Base-by-base conservation (phyloP, 2,113 vertebrate species). In the Oenanthe melanoleuca region DNA sequence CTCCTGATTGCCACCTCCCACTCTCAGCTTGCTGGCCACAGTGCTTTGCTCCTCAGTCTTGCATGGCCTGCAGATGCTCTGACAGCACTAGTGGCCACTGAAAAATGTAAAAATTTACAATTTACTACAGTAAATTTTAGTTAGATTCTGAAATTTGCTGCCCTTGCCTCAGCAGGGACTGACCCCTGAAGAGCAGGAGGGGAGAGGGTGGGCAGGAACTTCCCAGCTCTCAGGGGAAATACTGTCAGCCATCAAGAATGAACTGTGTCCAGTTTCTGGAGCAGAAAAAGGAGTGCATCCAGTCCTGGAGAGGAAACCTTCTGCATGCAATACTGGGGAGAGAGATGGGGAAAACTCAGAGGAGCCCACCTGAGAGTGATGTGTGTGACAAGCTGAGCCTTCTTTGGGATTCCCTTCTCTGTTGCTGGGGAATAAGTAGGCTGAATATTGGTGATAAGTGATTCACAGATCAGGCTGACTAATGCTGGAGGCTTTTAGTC, bases 401-500 rank as follows among this genome's bases (percentile, higher is more conserved):
- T 70, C 74, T 85, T 65, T 92, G 80, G 95, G 84, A 91, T 82
- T 95, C 66, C 81, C 78, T 85, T 87, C 61, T 37, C 73, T 84
- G 16, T 44, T 89, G 59, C 67, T 92, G 42, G 38, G 61, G 79
- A 72, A 63, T 47, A 77, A 67, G 66, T 75, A 73, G 89, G 85
- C 67, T 87, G 77, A 64, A 19, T 47, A 38, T 26, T 14, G 34
- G 33, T 79, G 80, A 25, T 40, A 79, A 69, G 80, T 6, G 17
- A 88, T 80, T 95, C 94, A 82, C 71, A 64, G 34, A 80, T 52
- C 47, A 83, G 74, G 55, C 52, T 92, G 89, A 95, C 79, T 95
- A 85, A 89, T 0, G 1, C n/a, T 59, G 11, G 29, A 82, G 74
- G 79, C 11, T 94, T 95, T 95, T 83, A 96, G 74, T 73, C 78